Conservation (phyloP, 1,140 invertebrate species). For the Agrilus planipennis region DNA sequence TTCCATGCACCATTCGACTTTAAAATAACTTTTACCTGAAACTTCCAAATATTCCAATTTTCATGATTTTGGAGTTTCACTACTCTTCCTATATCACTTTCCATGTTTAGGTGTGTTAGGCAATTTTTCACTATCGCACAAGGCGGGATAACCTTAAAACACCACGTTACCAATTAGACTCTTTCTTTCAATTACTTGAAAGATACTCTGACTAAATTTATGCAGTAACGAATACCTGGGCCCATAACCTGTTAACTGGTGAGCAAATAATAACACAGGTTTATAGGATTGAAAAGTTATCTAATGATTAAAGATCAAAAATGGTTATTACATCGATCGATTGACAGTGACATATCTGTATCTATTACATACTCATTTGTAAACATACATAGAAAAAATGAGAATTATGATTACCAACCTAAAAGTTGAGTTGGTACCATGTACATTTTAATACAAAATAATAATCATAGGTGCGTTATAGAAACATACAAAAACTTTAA, state of each 20-base stretch:
- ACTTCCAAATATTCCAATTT: neutral
- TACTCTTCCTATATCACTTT: neutral
- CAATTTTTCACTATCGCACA: neutral
- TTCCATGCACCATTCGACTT: neutral
- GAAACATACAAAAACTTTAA: no score
- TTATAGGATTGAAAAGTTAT: no score
- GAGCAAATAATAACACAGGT: no score
- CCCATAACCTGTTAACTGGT: slow-evolving; percentile 1
- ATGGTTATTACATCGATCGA: no score
- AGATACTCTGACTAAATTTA: neutral
- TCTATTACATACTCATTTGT: no score
- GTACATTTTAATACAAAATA: no score
- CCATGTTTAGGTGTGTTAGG: neutral
- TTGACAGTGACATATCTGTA: no score
- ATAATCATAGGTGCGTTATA: no score
- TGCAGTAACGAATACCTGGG: neutral
- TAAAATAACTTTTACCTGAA: neutral
- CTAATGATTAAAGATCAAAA: no score
- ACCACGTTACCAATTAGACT: neutral
- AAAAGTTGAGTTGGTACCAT: no score
- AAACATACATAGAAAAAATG: no score
- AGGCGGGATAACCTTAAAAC: neutral
- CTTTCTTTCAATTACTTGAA: neutral
- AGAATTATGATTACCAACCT: no score
- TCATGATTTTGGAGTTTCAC: neutral